Conservation (phyloP, 2,113 vertebrate genomes). For the Alaudala cheleensis region DNA sequence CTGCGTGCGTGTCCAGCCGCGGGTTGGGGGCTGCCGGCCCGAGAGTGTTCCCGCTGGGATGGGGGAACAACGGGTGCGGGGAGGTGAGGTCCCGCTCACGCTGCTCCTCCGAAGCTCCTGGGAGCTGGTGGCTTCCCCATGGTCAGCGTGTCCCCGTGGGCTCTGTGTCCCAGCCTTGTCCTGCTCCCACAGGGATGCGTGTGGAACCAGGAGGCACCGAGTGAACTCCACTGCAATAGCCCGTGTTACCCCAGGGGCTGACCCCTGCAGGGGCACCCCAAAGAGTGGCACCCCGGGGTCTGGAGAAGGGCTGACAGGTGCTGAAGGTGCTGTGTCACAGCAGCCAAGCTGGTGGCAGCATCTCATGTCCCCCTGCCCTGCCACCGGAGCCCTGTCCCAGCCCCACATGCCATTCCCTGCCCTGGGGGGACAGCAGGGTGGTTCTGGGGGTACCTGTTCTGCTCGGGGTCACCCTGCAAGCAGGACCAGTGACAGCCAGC, state of each 20-base stretch:
- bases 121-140: rapidly evolving
- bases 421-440: not conserved
- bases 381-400: not conserved
- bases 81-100: rapidly evolving
- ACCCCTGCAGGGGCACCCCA: rapidly evolving
- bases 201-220: not conserved
- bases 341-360: not conserved
- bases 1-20: rapidly evolving
- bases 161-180: not conserved
- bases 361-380: not conserved
- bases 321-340: not conserved
- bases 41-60: rapidly evolving
- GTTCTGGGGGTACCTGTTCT: not conserved
- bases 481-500: not conserved
- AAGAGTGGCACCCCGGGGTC: not conserved
- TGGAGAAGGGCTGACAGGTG: rapidly evolving
- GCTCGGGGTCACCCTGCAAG: not conserved
- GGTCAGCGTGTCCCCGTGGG: rapidly evolving
- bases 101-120: not conserved
- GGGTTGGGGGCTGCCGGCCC: not conserved
- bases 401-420: rapidly evolving
- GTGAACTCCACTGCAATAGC: not conserved
- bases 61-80: rapidly evolving
- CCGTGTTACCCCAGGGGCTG: rapidly evolving
- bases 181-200: rapidly evolving